phyloP scores from a whole-genome alignment of 2,797 vertebrate species.

The Percopsis omiscomaycus region DNA sequence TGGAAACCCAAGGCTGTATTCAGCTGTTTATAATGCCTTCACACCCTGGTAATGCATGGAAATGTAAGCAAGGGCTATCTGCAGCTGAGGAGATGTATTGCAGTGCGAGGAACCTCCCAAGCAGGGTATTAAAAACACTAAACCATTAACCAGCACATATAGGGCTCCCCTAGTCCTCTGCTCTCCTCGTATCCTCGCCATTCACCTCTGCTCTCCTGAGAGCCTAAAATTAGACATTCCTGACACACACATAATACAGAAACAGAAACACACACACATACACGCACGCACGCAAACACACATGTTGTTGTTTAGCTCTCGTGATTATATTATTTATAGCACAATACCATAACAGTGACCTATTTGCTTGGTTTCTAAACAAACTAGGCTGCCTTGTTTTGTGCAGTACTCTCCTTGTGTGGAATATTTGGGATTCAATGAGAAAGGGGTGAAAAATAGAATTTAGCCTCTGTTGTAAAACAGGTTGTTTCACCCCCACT shows the following conservation, averaged over 20 bases:
- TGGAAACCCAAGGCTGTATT: slow-evolving; percentile 55
- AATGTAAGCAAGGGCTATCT: slow-evolving; percentile 43
- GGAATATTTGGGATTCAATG: slow-evolving; percentile 34
- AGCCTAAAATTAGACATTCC: slow-evolving; percentile 70
- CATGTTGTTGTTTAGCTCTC: slow-evolving; percentile 1
- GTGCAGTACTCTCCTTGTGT: slow-evolving; percentile 13
- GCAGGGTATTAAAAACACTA: slow-evolving; percentile 72
- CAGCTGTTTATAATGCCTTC: slow-evolving; percentile 57
- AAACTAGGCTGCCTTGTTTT: slow-evolving; percentile 36
- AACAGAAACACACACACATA: slow-evolving; percentile 5
- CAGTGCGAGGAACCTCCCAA: slow-evolving; percentile 49
- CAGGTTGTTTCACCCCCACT: slow-evolving; percentile 23
- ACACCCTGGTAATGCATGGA: slow-evolving; percentile 45
- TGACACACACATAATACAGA: slow-evolving; percentile 34
- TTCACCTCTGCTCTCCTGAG: slow-evolving; percentile 44
- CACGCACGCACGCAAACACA: slow-evolving; percentile 22
- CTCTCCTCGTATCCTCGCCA: slow-evolving; percentile 54
- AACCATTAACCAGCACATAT: slow-evolving; percentile 61
- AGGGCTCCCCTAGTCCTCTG: slow-evolving; percentile 56
- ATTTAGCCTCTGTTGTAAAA: slow-evolving; percentile 25
- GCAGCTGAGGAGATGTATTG: slow-evolving; percentile 59
- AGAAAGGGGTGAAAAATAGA: not conserved
- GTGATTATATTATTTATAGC: slow-evolving; percentile 53
- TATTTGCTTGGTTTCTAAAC: slow-evolving; percentile 65
- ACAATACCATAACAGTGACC: slow-evolving; percentile 68